Conservation (phyloP, 2,888 invertebrate species). For the Xanthia icteritia region DNA sequence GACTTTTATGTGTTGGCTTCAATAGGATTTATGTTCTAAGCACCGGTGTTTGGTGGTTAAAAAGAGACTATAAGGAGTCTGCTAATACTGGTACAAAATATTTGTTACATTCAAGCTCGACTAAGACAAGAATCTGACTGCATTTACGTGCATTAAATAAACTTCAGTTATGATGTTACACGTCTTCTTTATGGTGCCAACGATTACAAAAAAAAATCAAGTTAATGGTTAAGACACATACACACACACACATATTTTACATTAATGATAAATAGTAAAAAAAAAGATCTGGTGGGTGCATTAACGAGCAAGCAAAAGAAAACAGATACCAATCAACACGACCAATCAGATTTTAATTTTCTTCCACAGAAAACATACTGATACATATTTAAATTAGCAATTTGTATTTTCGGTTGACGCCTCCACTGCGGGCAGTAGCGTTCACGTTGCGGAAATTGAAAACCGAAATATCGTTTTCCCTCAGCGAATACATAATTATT, state of each 20-base stretch:
- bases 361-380: neutral
- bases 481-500: conserved; percentile 1
- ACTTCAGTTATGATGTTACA: neutral
- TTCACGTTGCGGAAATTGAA: conserved; percentile 19
- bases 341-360: neutral
- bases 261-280: too few relatives aligned
- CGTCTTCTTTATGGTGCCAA: neutral
- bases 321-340: conserved; percentile 7
- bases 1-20: conserved; percentile 45
- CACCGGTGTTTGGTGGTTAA: neutral
- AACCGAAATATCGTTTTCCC: conserved; percentile 12
- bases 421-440: neutral
- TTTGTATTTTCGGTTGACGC: conserved; percentile 5
- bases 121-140: neutral
- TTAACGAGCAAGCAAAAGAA: neutral
- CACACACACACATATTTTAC: neutral
- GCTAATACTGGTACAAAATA: neutral
- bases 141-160: neutral
- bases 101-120: neutral
- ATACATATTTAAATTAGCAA: conserved; percentile 14
- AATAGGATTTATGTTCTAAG: conserved; percentile 48
- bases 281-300: neutral
- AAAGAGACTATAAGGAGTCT: neutral
- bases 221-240: too few relatives aligned
- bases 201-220: neutral